phyloP scores from a whole-genome alignment of 2,888 invertebrate species.

The Cyclophora albipunctata region DNA sequence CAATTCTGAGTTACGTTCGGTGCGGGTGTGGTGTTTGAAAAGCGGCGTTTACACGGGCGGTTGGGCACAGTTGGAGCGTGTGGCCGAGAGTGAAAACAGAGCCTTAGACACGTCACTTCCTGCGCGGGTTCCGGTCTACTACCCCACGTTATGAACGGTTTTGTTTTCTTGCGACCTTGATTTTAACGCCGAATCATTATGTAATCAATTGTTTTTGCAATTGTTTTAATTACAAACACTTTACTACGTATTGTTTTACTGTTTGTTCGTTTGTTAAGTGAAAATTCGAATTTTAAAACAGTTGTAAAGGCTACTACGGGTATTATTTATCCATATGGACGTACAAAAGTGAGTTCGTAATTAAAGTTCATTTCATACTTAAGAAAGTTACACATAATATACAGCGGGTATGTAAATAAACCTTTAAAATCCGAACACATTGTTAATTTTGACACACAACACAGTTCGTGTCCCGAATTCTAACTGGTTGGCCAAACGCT shows the following conservation, averaged over 20 bases:
- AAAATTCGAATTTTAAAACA: not conserved
- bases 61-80: slow-evolving; percentile 40
- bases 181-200: slow-evolving; percentile 31
- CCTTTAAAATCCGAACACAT: too few relatives aligned
- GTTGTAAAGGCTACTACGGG: too few relatives aligned
- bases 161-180: slow-evolving; percentile 62
- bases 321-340: too few relatives aligned
- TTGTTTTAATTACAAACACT: not conserved
- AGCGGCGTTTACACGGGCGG: slow-evolving; percentile 51
- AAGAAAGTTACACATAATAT: too few relatives aligned
- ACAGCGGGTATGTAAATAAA: too few relatives aligned
- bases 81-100: slow-evolving; percentile 59
- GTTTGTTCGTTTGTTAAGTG: not conserved
- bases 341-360: too few relatives aligned
- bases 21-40: slow-evolving; percentile 17
- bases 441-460: too few relatives aligned
- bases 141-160: slow-evolving; percentile 53
- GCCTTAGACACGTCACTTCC: slow-evolving; percentile 51
- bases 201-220: slow-evolving; percentile 31
- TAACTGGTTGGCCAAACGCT: too few relatives aligned
- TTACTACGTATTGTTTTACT: slow-evolving; percentile 5
- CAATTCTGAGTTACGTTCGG: too few relatives aligned
- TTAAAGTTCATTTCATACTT: too few relatives aligned
- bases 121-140: slow-evolving; percentile 52
- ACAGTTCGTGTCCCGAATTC: too few relatives aligned